Evolutionary conservation across 2,888 invertebrate species (phyloP).

Genomic region (Zonitis immaculata): DNA sequence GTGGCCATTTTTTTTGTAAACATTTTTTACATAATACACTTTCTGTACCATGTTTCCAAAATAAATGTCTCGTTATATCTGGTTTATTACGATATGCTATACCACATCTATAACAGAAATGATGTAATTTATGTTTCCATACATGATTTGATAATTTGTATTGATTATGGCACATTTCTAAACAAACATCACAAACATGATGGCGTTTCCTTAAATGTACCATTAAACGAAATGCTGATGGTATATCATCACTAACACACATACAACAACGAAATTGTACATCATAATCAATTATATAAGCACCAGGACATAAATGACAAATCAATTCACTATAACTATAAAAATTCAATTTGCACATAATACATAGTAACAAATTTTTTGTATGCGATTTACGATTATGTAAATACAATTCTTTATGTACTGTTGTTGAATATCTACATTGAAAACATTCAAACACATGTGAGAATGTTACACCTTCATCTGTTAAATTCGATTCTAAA

Average conservation of each 20-base stretch:
- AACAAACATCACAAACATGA: constrained; percentile 81
- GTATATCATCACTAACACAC: constrained; percentile 70
- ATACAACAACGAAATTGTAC: constrained; percentile 77
- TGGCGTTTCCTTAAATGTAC: constrained; percentile 81
- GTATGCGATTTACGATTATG: constrained; percentile 85
- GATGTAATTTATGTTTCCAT: constrained; percentile 86
- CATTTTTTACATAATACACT: constrained; percentile 81
- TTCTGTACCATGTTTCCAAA: constrained; percentile 91
- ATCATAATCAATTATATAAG: constrained; percentile 60
- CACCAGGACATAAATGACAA: constrained; percentile 82
- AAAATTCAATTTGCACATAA: constrained; percentile 84
- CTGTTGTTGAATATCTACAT: constrained; percentile 70
- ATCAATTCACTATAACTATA: constrained; percentile 82
- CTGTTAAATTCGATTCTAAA: constrained; percentile 61
- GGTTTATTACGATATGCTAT: constrained; percentile 84
- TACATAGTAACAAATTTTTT: constrained; percentile 74
- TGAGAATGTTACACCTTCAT: constrained; percentile 57
- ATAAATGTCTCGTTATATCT: constrained; percentile 83
- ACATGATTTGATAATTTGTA: constrained; percentile 78
- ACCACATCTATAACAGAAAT: constrained; percentile 82
- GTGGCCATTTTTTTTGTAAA: constrained; percentile 86
- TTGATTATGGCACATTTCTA: constrained; percentile 77
- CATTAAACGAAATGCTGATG: constrained; percentile 85
- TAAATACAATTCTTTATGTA: constrained; percentile 80
- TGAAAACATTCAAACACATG: constrained; percentile 81